Evolutionary conservation across 2,797 vertebrate species (phyloP), one percentile per base, ranked within the genome.

Genomic region (Cottoperca gobio): DNA sequence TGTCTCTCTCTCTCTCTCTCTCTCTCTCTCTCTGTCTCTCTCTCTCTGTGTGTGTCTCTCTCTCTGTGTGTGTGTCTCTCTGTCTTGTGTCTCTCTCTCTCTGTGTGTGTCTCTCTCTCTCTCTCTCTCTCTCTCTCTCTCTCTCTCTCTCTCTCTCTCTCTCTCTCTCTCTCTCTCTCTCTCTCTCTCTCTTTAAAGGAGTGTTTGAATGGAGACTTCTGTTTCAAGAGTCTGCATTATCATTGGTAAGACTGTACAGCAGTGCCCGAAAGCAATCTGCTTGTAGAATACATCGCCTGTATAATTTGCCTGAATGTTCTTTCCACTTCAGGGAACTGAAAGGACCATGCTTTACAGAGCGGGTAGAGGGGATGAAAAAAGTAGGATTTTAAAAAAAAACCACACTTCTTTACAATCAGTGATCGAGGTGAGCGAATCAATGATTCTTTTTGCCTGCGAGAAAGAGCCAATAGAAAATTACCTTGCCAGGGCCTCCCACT

Each of bases 291-390:
- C 83, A 63, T 88, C 64, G 21, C 65, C 54, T 94, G 92, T 91
- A 89, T 90, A 72, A 93, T 87, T 93, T 94, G 90, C 58, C 65
- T 70, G 70, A 54, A 81, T 87, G 88, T 86, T 92, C 81, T 89
- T 92, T 83, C 70, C 87, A 74, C 79, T 83, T 69, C 76, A 67
- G 61, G 81, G 75, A 77, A 86, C 78, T 88, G 60, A 79, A 81
- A 89, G 76, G 82, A 83, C 81, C 69, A 50, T 81, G 78, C 72
- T 64, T 78, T 86, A 83, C 58, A 76, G 73, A 69, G 67, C 79
- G 76, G 73, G 14, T 13, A 31, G 72, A 66, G 59, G 8, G 33
- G 19, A n/a, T n/a, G n/a, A n/a, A 66, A 83, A 79, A 84, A 78
- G 21, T 54, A 60, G 70, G 73, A 83, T 81, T n/a, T n/a, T n/a